Base-by-base conservation (phyloP, 2,888 invertebrate genomes). In the Trachelus stipa region DNA sequence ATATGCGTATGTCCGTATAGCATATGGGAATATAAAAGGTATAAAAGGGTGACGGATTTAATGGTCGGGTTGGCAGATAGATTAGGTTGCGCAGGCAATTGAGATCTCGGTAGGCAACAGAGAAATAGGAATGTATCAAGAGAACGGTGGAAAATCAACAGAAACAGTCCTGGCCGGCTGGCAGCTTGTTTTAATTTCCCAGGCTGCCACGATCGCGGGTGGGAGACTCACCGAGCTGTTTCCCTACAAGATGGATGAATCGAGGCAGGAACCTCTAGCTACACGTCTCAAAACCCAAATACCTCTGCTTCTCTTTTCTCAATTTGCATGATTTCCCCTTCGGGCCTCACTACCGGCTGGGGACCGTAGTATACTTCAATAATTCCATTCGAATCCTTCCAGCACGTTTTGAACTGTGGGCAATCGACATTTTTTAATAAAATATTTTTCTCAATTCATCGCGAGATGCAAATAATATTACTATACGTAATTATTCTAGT, bases 171-270 rank as follows among this genome's bases (percentile, higher is more conserved):
- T 83, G 87, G 84, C 88, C 88, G 87, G 87, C 88, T 90, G 89
- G 82, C 83, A 81, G 87, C 80, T 86, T 90, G 90, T 89, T 90
- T 90, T 90, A 90, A 89, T 90, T 90, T 90, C 89, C 88, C 89
- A 90, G 88, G 87, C 87, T 86, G 81, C 85, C 84, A 79, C 77
- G 73, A 84, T 85, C 86, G 81, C 80, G 81, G 80, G 77, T 77
- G 78, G 80, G 77, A 79, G 69, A 76, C 78, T 78, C 74, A 34
- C 69, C 77, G 73, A 35, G 73, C 33, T 73, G 69, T 68, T 56
- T 68, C 71, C 69, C 76, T 77, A 68, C 68, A 71, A 78, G 69
- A 75, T 74, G 75, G 69, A 77, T 68, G 80, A 76, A 76, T 69
- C 73, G 74, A 68, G 56, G 37, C 68, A 37, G 73, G 68, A 69